Percentiles rank a stretch among this genome's conserved stretches.
These are phyloP conservation scores for Kuschelorhynchus macadamiae DNA, from an alignment of 2,888 invertebrate genomes.

Conservation along the genomic window DNA sequence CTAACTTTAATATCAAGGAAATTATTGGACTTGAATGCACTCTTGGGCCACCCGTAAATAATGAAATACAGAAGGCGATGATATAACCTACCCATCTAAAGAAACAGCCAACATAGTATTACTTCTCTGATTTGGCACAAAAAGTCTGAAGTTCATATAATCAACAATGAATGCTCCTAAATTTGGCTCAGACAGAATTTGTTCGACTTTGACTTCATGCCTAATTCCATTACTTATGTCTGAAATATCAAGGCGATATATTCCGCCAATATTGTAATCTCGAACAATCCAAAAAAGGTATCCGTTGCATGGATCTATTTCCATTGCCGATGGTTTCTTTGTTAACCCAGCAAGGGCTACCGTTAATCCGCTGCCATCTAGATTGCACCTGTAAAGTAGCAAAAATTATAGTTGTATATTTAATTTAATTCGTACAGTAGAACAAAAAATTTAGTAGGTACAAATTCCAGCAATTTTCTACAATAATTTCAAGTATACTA, in stretches of 20 bases:
- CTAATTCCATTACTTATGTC: constrained; percentile 83
- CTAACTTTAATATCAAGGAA: too few species aligned
- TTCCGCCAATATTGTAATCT: constrained; percentile 74
- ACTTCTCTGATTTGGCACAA: constrained; percentile 80
- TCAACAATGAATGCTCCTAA: constrained; percentile 89
- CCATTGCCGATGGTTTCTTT: constrained; percentile 82
- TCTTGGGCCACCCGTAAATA: too few species aligned
- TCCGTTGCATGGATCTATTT: constrained; percentile 94
- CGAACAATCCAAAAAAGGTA: constrained; percentile 85
- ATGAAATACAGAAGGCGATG: too few species aligned
- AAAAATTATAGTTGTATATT: too few species aligned
- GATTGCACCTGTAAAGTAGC: constrained; percentile 72
- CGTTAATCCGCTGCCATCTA: constrained; percentile 80
- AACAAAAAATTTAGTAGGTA: too few species aligned
- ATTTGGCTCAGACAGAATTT: constrained; percentile 76
- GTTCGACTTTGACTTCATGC: constrained; percentile 77
- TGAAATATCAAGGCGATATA: constrained; percentile 83
- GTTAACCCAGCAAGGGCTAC: constrained; percentile 80
- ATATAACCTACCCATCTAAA: constrained; percentile 79
- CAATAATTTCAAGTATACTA: too few species aligned
- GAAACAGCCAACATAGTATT: constrained; percentile 87
- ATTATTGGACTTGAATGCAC: too few species aligned
- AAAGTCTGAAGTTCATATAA: constrained; percentile 83
- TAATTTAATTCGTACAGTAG: too few species aligned
- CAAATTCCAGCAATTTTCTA: too few species aligned